Conservation (phyloP, 2,888 invertebrate genomes). For the Nemotelus nigrinus region DNA sequence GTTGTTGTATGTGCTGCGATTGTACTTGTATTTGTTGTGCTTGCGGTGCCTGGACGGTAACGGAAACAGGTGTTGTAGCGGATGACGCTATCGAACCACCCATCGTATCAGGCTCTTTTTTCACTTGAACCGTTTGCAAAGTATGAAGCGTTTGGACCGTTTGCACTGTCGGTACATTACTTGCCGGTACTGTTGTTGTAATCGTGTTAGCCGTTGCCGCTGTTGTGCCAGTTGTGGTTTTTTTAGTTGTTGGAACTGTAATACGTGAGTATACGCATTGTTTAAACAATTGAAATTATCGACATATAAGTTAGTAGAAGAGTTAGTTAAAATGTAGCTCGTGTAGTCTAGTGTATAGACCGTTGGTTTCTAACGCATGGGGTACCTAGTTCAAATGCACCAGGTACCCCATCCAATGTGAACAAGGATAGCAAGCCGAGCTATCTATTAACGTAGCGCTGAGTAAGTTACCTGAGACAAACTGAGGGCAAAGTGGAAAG, state of each 20-base stretch:
- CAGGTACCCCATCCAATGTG: too few species aligned
- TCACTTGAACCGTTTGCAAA: slow-evolving; percentile 63
- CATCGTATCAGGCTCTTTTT: slow-evolving; percentile 64
- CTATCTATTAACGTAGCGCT: too few species aligned
- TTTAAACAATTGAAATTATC: slow-evolving; percentile 2
- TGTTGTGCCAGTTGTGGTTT: slow-evolving; percentile 23
- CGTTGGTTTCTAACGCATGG: too few species aligned
- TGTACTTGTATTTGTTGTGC: slow-evolving; percentile 47
- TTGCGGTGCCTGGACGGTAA: slow-evolving; percentile 51
- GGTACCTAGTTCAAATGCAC: too few species aligned
- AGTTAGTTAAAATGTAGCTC: too few species aligned
- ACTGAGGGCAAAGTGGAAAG: too few species aligned
- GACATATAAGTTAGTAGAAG: too few species aligned
- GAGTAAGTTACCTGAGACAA: too few species aligned
- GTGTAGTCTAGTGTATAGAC: too few species aligned
- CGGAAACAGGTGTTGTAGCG: slow-evolving; percentile 52
- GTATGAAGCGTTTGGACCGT: slow-evolving; percentile 63
- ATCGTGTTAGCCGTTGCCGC: slow-evolving; percentile 22
- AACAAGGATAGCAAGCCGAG: too few species aligned
- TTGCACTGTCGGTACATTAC: slow-evolving; percentile 62
- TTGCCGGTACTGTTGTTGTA: slow-evolving; percentile 47
- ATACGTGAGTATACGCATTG: slow-evolving; percentile 35
- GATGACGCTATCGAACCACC: slow-evolving; percentile 46
- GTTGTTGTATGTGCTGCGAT: slow-evolving; percentile 54
- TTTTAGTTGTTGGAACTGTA: slow-evolving; percentile 53